Base-by-base conservation (phyloP, 2,888 invertebrate genomes). In the Brachypalpus laphriformis region DNA sequence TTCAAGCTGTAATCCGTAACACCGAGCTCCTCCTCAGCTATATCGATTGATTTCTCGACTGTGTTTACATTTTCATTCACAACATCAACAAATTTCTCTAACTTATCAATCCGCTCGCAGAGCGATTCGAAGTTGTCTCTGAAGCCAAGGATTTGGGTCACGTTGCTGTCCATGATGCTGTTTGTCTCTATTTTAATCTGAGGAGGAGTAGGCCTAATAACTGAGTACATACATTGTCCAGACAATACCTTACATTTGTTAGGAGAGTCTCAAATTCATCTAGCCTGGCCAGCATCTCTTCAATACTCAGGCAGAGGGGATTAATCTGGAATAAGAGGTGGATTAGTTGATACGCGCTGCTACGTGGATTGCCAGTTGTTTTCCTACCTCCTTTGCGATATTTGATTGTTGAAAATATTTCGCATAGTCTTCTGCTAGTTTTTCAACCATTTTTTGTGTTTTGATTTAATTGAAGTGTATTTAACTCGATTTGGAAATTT, bases 211-310 rank as follows among this genome's bases (percentile, higher is more conserved):
- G n/a, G 8, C 3, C 8, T n/a, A 37, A 11, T 31, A 9, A 9
- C 11, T 28, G 3, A 2, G 22, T 28, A 3, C 1, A 9, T 28
- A 61, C 14, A 14, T 40, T 22, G 16, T 40, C 2, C 3, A 6
- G 28, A 18, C 9, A 34, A 88, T n/a, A 37, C 42, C 93, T 92
- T 82, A 95, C 93, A 90, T 94, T 93, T 85, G 94, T 93, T 34
- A 95, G 89, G 54, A 95, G 93, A 87, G 94, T 94, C 86, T 94
- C 93, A 85, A 95, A 93, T 89, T 95, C 95, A 90, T 95, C 95
- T 22, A 95, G 91, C 80, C 95, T 92, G 0, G 94, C 94, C 61
- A 95, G 89, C 94, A 95, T 95, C 88, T 95, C 94, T 87, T 95
- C 95, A 49, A 95, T 93, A 75, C 93, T 94, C 89, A 93, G 93